These are phyloP conservation scores for Andrena chrysosceles DNA, from an alignment of 2,888 invertebrate genomes.

Conservation along the genomic window DNA sequence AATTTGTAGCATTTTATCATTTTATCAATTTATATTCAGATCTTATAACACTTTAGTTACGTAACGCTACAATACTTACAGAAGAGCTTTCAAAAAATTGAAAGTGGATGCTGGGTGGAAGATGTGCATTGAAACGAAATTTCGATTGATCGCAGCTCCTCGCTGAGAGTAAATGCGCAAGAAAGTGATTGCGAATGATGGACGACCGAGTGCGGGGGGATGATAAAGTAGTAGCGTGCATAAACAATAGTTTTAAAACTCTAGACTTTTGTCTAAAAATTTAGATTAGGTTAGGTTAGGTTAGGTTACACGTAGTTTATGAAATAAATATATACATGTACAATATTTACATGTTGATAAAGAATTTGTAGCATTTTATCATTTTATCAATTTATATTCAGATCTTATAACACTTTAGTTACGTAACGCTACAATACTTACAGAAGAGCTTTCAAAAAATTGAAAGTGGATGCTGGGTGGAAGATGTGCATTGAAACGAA, in stretches of 20 bases:
- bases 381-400: background rate
- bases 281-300: too few relatives aligned
- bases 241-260: too few relatives aligned
- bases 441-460: constrained; percentile 35
- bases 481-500: constrained; percentile 60
- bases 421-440: constrained; percentile 16
- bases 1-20: background rate
- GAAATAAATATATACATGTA: too few relatives aligned
- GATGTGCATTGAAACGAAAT: constrained; percentile 64
- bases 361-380: background rate
- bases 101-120: constrained; percentile 50
- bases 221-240: constrained; percentile 80
- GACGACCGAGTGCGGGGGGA: constrained; percentile 77
- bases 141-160: constrained; percentile 69
- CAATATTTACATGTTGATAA: too few relatives aligned
- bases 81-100: constrained; percentile 44
- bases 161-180: constrained; percentile 76
- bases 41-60: background rate
- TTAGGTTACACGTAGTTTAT: too few relatives aligned
- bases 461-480: constrained; percentile 53
- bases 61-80: constrained; percentile 15
- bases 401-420: background rate
- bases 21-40: background rate
- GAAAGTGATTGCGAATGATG: constrained; percentile 82
- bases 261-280: too few relatives aligned